These are phyloP conservation scores for Notarius lentiginosus DNA, from an alignment of 2,113 vertebrate species.

Conservation along the genomic window DNA sequence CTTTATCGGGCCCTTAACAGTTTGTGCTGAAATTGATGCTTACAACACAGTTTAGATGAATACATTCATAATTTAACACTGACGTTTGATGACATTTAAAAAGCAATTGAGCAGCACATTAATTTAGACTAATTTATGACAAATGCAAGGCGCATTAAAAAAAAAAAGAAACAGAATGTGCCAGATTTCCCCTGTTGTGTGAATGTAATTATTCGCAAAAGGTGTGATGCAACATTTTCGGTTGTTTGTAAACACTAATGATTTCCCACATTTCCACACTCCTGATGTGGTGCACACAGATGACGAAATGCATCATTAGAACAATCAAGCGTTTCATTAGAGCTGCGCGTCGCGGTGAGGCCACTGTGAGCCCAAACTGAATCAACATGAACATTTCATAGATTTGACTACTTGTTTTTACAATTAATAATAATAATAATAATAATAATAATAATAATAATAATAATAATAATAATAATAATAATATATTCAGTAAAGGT, in stretches of 20 bases:
- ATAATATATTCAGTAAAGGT: not conserved
- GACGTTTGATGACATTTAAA: not conserved
- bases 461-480: no score
- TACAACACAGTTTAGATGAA: not conserved
- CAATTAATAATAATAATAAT: no score
- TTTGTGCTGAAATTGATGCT: not conserved
- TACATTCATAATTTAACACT: not conserved
- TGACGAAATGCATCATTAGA: conserved; percentile 34
- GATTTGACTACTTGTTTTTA: not conserved
- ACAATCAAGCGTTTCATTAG: conserved; percentile 30
- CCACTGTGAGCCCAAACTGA: not conserved
- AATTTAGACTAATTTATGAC: not conserved
- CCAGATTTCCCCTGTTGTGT: not conserved
- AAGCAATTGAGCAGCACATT: not conserved
- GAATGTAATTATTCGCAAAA: not conserved
- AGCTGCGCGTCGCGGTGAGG: not conserved
- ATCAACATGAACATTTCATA: not conserved
- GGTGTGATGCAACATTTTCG: conserved; percentile 8
- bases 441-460: no score
- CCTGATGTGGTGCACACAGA: conserved; percentile 30
- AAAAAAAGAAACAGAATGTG: not conserved
- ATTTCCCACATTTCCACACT: conserved; percentile 32
- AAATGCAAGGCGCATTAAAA: not conserved
- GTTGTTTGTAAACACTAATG: conserved; percentile 42
- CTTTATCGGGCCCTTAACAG: not conserved